Base-by-base conservation (phyloP, 2,797 vertebrate genomes). In the Danio choprae region DNA sequence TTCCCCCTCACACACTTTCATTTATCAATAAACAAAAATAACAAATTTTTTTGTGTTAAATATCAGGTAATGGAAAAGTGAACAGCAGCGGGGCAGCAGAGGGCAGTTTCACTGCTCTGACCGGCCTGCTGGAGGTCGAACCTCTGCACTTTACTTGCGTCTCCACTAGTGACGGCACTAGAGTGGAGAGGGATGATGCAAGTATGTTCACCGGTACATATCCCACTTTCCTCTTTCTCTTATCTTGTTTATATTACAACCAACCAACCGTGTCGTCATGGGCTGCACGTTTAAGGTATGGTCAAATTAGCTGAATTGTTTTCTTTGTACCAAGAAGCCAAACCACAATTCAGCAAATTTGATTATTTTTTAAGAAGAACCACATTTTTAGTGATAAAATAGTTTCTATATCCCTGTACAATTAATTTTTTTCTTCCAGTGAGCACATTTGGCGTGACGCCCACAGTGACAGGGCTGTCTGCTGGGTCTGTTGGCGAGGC, bases 171-270 rank as follows among this genome's bases (percentile, higher is more conserved):
- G 98, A 99, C 85, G 98, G 98, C 83, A 99, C 98, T 67, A 95
- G 98, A 88, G 98, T 99, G 94, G 98, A 99, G 90, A 95, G 98
- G 89, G 98, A 99, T 85, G 97, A 99, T 88, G 97, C 98, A 94
- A 99, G 98, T 96, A 98, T 97, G 96, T 99, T 98, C 93, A 99
- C 97, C 90, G 95, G 95, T 96, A 94, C 90, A 93, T 94, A 94
- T 88, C 87, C 63, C 76, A 88, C 8, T 67, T 74, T 72, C 18
- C 44, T 63, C 5, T 70, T 36, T 10, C 22, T 74, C 48, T 76
- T 20, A 13, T 12, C 43, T 50, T 16, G n/a, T 55, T 9, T 41
- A 1, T 41, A 53, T 70, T 55, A 6, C n/a, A 51, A 70, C 36
- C 50, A 51, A 70, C 36, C 50, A 20, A 41, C 50, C 2, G 11